Conservation (phyloP, 2,113 vertebrate species). For the Otocyon megalotis region DNA sequence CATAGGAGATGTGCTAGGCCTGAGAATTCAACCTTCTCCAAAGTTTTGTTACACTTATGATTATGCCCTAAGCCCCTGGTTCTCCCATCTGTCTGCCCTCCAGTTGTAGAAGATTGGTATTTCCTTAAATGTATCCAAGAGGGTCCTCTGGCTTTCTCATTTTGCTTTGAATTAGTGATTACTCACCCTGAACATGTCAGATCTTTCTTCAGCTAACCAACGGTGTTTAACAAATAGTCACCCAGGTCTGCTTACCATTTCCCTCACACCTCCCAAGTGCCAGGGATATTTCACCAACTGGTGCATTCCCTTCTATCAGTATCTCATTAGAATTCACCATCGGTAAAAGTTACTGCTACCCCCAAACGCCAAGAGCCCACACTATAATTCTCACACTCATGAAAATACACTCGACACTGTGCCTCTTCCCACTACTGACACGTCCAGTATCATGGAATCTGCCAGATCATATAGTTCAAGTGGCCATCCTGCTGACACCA, state of each 20-base stretch:
- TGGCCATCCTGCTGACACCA: background rate
- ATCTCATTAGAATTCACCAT: background rate
- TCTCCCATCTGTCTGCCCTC: background rate
- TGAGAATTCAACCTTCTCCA: constrained; percentile 35
- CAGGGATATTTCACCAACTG: constrained; percentile 55
- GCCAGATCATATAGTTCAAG: background rate
- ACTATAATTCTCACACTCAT: background rate
- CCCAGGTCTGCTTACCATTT: constrained; percentile 46
- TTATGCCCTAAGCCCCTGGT: background rate
- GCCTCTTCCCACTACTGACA: constrained; percentile 30
- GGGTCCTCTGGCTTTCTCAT: constrained; percentile 26
- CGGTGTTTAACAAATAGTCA: constrained; percentile 48
- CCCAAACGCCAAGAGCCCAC: background rate
- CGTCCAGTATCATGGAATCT: background rate
- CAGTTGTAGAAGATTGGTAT: background rate
- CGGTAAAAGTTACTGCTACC: constrained; percentile 23
- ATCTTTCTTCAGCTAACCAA: constrained; percentile 49
- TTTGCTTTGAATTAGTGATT: constrained; percentile 32
- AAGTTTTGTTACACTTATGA: background rate
- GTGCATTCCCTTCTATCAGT: background rate
- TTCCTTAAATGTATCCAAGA: background rate
- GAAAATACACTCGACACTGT: background rate
- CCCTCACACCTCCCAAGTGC: background rate
- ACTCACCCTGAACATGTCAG: background rate
- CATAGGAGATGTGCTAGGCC: background rate